Percentiles rank a stretch among this genome's conserved stretches.
Conservation (phyloP, 2,113 vertebrate species). For the Polypterus senegalus region DNA sequence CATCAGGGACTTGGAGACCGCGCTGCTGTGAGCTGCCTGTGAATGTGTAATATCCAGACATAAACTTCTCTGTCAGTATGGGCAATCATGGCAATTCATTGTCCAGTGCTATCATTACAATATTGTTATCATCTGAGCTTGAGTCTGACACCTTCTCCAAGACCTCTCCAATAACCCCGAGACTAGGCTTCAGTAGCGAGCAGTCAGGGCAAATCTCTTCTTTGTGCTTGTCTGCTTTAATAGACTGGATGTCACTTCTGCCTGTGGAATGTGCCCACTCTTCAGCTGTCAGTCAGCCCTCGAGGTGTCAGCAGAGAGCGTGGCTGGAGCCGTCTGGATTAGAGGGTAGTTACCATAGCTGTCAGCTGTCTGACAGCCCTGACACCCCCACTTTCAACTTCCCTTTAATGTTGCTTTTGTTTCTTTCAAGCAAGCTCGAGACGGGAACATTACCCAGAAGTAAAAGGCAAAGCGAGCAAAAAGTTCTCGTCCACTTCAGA, state of each 20-base stretch:
- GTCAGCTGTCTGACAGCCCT: constrained; percentile 98
- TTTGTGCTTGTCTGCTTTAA: constrained; percentile 99
- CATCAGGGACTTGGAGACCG: constrained; percentile 56
- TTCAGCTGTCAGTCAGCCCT: constrained; percentile 99
- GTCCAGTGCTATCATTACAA: constrained; percentile 97
- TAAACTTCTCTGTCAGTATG: constrained; percentile 67
- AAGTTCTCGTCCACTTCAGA: constrained; percentile 48
- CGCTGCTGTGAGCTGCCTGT: constrained; percentile 48
- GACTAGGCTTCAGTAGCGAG: constrained; percentile 86
- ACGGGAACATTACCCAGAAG: constrained; percentile 56
- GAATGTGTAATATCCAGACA: constrained; percentile 46
- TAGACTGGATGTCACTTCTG: constrained; percentile 98
- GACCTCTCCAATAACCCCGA: constrained; percentile 97
- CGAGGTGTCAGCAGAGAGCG: constrained; percentile 85
- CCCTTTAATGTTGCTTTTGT: constrained; percentile 83
- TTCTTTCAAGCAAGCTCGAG: constrained; percentile 68
- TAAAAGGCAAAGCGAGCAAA: constrained; percentile 44
- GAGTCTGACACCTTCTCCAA: constrained; percentile 92
- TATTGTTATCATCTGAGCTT: constrained; percentile 98
- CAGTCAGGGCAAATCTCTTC: constrained; percentile 96
- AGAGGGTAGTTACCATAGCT: constrained; percentile 99
- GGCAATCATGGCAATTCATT: constrained; percentile 91
- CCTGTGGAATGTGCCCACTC: constrained; percentile 90
- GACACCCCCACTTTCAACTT: constrained; percentile 94
- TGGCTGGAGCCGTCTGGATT: constrained; percentile 97